Evolutionary conservation across 2,888 invertebrate genomes (phyloP), one percentile per base, ranked within the genome.

Genomic region (Agrochola lychnidis): DNA sequence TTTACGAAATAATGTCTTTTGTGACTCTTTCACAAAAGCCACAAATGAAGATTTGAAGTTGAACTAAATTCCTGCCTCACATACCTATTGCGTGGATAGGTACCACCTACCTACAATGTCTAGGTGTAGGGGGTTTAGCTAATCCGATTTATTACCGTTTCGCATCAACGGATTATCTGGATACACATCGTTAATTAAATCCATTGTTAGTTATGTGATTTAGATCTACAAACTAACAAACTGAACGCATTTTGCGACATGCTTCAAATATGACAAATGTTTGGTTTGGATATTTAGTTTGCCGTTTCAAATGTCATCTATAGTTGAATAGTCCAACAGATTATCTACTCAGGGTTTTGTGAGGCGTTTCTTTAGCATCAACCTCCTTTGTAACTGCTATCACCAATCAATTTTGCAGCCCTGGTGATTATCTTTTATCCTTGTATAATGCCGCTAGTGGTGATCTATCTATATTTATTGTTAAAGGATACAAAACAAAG

Each of bases 141-240:
- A 71, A 79, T 79, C 71, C 30, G 2, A 71, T 78, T 78, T 79
- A 51, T 63, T 56, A 79, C n/a, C 30, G 79, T 63, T 57, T n/a
- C 79, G 79, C 77, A 42, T 71, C 62, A 78, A 42, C 19, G 62
- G 79, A 63, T 57, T 42, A 79, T 42, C 56, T 48, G 14, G 79
- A 78, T 63, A 56, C n/a, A 30, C 56, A 71, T 56, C 56, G 79
- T 71, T 70, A 79, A 79, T 71, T 71, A 30, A 62, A 40, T 63
- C 71, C 62, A 79, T 71, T 78, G 77, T 79, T 71, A 48, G 62
- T 61, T 36, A 40, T 62, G 45, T 53, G 25, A 51, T 76, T 66
- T 59, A 42, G 19, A 40, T 45, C n/a, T n/a, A 25, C 25, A 25
- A 77, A 76, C n/a, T n/a, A 40, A 19, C 25, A 5, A 30, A 36